phyloP scores from a whole-genome alignment of 2,113 vertebrate species.

The Hippocampus mohnikei region DNA sequence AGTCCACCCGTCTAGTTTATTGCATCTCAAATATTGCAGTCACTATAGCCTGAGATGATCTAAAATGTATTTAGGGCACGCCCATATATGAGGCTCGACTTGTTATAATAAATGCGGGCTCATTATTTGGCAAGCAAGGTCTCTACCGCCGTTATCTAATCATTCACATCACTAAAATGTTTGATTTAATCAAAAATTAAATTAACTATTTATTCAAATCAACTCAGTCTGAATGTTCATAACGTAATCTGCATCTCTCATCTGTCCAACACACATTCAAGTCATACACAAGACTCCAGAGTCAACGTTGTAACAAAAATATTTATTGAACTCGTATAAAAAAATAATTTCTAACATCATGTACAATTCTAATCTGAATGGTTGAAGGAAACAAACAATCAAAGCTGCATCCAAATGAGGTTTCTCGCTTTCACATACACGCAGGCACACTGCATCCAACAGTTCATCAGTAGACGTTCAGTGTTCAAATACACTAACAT shows the following conservation, averaged over 20 bases:
- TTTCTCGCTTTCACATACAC: constrained; percentile 24
- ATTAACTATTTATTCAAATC: no score
- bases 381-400: constrained; percentile 51
- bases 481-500: constrained; percentile 66
- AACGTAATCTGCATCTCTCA: background rate
- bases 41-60: background rate
- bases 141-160: background rate
- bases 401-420: constrained; percentile 60
- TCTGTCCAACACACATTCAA: background rate
- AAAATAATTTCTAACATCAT: constrained; percentile 78
- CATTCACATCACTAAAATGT: no score
- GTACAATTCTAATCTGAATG: constrained; percentile 73
- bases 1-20: background rate
- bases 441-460: constrained; percentile 25
- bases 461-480: constrained; percentile 69
- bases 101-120: background rate
- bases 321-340: constrained; percentile 83
- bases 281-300: constrained; percentile 12
- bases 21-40: background rate
- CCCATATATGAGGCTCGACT: no score
- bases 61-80: background rate
- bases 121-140: background rate
- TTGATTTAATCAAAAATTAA: no score
- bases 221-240: background rate
- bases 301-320: constrained; percentile 69